A percentile compares a stretch with the other conserved stretches of the same genome.
These are phyloP conservation scores for Urocynchramus pylzowi DNA, from an alignment of 2,113 vertebrate species.

Conservation along the genomic window DNA sequence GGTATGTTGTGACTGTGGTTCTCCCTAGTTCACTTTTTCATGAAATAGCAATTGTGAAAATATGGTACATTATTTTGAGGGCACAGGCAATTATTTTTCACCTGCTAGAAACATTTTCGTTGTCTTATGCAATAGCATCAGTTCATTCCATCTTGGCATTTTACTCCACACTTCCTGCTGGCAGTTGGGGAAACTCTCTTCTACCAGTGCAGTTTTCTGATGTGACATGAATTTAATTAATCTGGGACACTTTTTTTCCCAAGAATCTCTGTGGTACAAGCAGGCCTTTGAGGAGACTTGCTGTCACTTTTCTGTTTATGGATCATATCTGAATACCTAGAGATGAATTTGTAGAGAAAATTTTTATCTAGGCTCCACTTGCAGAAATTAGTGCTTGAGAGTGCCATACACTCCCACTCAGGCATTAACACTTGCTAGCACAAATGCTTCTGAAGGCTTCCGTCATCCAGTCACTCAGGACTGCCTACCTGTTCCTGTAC, in stretches of 20 bases:
- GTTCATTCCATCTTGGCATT: neutral
- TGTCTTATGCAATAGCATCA: neutral
- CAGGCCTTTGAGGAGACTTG: neutral
- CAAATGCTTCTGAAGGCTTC: neutral
- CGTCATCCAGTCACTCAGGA: neutral
- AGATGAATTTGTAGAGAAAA: neutral
- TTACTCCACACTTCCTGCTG: neutral
- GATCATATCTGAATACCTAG: neutral
- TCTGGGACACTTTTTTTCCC: neutral
- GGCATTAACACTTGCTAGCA: neutral
- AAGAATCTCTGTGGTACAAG: neutral
- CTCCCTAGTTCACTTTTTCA: neutral
- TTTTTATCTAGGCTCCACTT: neutral
- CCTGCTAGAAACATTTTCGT: neutral
- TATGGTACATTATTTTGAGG: neutral
- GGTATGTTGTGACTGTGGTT: neutral
- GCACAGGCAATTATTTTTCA: neutral
- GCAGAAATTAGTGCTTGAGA: neutral
- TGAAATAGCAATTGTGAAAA: neutral
- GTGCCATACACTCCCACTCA: neutral
- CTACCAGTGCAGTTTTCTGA: neutral
- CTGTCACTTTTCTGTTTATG: neutral
- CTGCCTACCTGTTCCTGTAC: neutral
- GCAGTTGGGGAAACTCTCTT: neutral
- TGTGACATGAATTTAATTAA: neutral